Conservation (phyloP, 2,888 invertebrate genomes). For the Imbricaverruca yamaguchii region DNA sequence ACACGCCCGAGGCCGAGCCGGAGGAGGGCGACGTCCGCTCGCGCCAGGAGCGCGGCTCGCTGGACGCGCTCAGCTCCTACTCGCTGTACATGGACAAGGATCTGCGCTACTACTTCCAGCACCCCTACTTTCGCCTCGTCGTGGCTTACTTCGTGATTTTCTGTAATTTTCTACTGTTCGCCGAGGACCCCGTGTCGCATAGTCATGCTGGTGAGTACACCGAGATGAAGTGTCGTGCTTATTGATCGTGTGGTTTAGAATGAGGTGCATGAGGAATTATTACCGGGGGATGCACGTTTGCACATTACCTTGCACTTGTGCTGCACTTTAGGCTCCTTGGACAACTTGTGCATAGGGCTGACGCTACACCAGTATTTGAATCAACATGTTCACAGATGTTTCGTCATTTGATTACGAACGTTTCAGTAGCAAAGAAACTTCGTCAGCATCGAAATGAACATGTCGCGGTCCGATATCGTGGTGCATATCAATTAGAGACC, state of each 20-base stretch:
- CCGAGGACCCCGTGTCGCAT: conserved; percentile 49
- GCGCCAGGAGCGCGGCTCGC: conserved; percentile 29
- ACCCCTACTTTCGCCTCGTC: conserved; percentile 46
- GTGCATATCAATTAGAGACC: no score
- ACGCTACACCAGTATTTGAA: no score
- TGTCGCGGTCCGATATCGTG: no score
- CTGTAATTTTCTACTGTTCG: conserved; percentile 48
- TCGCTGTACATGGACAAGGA: conserved; percentile 44
- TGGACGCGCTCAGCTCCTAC: conserved; percentile 40
- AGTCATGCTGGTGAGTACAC: conserved; percentile 39
- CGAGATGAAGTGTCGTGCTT: not conserved
- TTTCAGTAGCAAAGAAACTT: no score
- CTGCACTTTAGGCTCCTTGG: no score
- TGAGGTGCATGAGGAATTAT: not conserved
- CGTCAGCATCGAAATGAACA: no score
- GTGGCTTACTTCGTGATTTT: conserved; percentile 47
- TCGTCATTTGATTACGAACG: no score
- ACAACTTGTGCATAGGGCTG: no score
- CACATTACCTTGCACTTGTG: no score
- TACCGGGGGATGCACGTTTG: no score
- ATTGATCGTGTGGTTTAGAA: not conserved
- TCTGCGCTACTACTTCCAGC: conserved; percentile 47
- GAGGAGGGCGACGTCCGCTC: not conserved
- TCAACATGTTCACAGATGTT: no score
- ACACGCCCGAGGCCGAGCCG: conserved; percentile 31